phyloP scores from a whole-genome alignment of 2,888 invertebrate genomes.

The Nomada flava region DNA sequence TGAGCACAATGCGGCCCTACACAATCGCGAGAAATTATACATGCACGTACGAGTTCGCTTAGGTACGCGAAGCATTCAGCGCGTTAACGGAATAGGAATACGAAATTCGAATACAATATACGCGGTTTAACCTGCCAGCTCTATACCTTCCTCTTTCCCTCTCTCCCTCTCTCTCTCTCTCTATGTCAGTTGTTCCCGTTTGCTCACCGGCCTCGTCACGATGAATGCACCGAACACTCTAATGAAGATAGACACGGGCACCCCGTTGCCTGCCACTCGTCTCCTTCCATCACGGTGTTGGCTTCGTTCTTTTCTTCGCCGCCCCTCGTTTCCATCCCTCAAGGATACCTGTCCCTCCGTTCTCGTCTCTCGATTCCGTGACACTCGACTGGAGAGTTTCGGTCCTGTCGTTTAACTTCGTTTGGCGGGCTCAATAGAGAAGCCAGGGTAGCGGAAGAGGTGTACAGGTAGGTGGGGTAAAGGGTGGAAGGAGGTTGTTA shows the following conservation, averaged over 20 bases:
- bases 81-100: conserved; percentile 60
- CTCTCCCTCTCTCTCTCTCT: background rate
- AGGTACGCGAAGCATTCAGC: conserved; percentile 50
- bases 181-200: background rate
- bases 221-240: conserved; percentile 59
- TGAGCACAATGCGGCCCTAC: conserved; percentile 51
- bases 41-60: conserved; percentile 63
- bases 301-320: conserved; percentile 4
- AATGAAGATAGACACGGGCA: conserved; percentile 65
- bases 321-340: conserved; percentile 11
- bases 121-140: conserved; percentile 66
- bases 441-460: background rate
- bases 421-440: conserved; percentile 35
- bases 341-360: conserved; percentile 35
- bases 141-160: background rate
- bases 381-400: conserved; percentile 51
- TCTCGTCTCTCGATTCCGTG: conserved; percentile 35
- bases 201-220: conserved; percentile 19
- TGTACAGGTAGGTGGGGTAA: conserved; percentile 20
- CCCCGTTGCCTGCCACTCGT: conserved; percentile 37
- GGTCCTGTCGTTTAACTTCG: conserved; percentile 60
- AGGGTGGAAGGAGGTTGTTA: conserved; percentile 27
- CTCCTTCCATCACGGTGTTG: background rate
- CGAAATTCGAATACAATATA: conserved; percentile 66
- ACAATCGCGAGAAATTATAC: conserved; percentile 67